phyloP scores from a whole-genome alignment of 2,888 invertebrate species.

The Dynastes maya region DNA sequence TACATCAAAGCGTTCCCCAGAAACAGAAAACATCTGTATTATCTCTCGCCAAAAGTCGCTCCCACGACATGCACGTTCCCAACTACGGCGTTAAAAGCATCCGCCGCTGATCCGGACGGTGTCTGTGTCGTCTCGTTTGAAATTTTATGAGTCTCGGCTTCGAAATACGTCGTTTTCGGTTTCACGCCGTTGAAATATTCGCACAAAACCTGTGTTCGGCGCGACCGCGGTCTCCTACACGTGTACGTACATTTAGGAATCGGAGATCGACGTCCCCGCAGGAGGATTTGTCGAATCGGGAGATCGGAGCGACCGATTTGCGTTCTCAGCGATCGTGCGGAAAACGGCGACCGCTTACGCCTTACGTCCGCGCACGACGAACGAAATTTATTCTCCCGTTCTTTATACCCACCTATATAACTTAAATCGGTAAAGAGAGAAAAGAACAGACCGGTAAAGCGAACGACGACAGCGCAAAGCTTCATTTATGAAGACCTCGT shows the following conservation, averaged over 20 bases:
- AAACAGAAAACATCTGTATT: no score
- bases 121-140: constrained; percentile 44
- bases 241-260: background rate
- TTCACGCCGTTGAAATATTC: background rate
- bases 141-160: constrained; percentile 52
- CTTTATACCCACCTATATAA: background rate
- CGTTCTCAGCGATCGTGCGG: background rate
- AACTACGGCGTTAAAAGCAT: no score
- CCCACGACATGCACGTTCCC: no score
- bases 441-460: background rate
- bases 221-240: background rate
- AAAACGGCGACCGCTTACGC: background rate
- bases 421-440: background rate
- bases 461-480: constrained; percentile 7
- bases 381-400: background rate
- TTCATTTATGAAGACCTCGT: background rate
- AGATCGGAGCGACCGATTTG: background rate
- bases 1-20: no score
- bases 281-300: background rate
- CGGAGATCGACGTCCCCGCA: background rate
- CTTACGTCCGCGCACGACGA: background rate
- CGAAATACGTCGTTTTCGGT: background rate
- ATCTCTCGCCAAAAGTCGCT: no score
- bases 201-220: constrained; percentile 10
- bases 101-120: background rate